These are phyloP conservation scores for Lagopus muta DNA, from an alignment of 2,113 vertebrate genomes.

Conservation along the genomic window DNA sequence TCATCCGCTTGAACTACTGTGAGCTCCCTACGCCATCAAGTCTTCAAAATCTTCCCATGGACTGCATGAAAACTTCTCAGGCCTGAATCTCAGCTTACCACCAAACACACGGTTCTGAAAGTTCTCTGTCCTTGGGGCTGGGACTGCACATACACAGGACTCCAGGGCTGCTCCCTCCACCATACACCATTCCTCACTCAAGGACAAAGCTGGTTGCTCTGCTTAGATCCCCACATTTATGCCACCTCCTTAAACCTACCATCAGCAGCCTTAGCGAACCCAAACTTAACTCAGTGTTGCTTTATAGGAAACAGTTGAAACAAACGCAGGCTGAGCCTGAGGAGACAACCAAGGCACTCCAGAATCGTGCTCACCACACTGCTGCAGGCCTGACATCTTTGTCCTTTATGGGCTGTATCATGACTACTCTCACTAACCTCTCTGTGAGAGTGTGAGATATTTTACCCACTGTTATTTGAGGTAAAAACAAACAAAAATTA, in stretches of 20 bases:
- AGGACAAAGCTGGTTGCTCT: not conserved
- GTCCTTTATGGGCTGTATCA: not conserved
- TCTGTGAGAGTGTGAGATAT: not conserved
- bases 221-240: not conserved
- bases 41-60: not conserved
- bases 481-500: not conserved
- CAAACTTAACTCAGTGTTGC: not conserved
- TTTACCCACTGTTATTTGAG: not conserved
- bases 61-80: not conserved
- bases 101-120: not conserved
- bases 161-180: not conserved
- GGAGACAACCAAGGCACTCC: not conserved
- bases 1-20: not conserved
- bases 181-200: not conserved
- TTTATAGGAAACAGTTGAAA: not conserved
- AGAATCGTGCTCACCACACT: not conserved
- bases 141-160: rapidly evolving
- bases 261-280: not conserved
- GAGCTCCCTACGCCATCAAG: not conserved
- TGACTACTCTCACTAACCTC: not conserved
- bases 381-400: not conserved
- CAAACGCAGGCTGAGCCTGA: not conserved
- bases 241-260: rapidly evolving
- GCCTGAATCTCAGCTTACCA: not conserved
- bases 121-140: not conserved